These are phyloP conservation scores for Pandemis corylana DNA, from an alignment of 2,888 invertebrate species.

Conservation along the genomic window DNA sequence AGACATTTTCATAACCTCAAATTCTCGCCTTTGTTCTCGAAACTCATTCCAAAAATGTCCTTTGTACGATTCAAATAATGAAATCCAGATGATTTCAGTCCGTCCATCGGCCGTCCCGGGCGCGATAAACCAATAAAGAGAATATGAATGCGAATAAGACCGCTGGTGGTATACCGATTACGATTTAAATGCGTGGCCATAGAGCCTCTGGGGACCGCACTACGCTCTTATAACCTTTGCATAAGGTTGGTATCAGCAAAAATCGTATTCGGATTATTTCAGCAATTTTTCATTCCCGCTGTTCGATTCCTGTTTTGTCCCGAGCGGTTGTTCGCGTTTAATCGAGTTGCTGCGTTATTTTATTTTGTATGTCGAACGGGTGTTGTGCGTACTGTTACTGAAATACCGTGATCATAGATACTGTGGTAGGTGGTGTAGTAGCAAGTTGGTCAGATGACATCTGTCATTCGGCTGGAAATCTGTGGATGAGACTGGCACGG, in stretches of 20 bases:
- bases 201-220: background rate
- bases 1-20: background rate
- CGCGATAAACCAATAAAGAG: slow-evolving; percentile 38
- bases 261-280: background rate
- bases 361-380: slow-evolving; percentile 3
- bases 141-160: slow-evolving; percentile 35
- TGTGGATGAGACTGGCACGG: too few species aligned
- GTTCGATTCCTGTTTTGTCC: slow-evolving; percentile 37
- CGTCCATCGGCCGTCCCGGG: slow-evolving; percentile 5
- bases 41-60: background rate
- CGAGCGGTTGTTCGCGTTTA: slow-evolving; percentile 19
- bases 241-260: slow-evolving; percentile 17
- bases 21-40: background rate
- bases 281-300: slow-evolving; percentile 25
- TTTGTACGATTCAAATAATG: slow-evolving; percentile 24
- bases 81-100: slow-evolving; percentile 16
- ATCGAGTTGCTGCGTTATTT: slow-evolving; percentile 12
- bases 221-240: background rate
- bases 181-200: slow-evolving; percentile 11
- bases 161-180: slow-evolving; percentile 5
- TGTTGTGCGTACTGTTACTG: too few species aligned
- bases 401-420: too few species aligned
- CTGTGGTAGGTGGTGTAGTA: too few species aligned
- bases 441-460: too few species aligned
- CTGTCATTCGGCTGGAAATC: too few species aligned